A percentile compares a stretch with the other conserved stretches of the same genome.
These are phyloP conservation scores for Sebastes matsubarae DNA, from an alignment of 2,797 vertebrate genomes.

Conservation along the genomic window DNA sequence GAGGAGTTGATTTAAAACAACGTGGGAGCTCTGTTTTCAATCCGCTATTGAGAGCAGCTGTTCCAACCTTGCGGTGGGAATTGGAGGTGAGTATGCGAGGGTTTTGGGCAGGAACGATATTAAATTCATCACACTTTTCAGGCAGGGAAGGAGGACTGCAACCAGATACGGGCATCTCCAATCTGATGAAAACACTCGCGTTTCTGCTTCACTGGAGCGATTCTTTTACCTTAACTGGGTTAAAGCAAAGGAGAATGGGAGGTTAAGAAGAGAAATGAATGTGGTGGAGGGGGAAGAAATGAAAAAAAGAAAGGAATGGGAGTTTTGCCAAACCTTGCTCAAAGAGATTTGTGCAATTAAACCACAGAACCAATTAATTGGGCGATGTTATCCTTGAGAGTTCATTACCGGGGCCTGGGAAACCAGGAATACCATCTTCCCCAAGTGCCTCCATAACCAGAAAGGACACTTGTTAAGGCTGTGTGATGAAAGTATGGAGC, in stretches of 20 bases:
- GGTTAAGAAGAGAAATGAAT: slow-evolving; percentile 46
- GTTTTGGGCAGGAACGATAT: slow-evolving; percentile 57
- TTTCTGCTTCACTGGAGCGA: slow-evolving; percentile 69
- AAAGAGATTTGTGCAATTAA: slow-evolving; percentile 73
- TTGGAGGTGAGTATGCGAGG: slow-evolving; percentile 28
- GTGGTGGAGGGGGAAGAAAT: slow-evolving; percentile 21
- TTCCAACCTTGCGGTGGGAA: slow-evolving; percentile 57
- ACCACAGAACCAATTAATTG: slow-evolving; percentile 71
- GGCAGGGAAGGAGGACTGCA: slow-evolving; percentile 43
- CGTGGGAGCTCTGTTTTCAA: slow-evolving; percentile 61
- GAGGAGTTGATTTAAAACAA: slow-evolving; percentile 52
- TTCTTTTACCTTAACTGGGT: slow-evolving; percentile 61
- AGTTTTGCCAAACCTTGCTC: slow-evolving; percentile 67
- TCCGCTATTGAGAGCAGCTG: slow-evolving; percentile 57
- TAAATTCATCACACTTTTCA: slow-evolving; percentile 67
- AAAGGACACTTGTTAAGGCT: slow-evolving; percentile 39
- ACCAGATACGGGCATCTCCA: slow-evolving; percentile 60
- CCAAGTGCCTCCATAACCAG: slow-evolving; percentile 50
- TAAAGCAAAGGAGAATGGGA: slow-evolving; percentile 56
- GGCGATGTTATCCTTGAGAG: slow-evolving; percentile 66
- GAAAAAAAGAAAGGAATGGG: slow-evolving; percentile 20
- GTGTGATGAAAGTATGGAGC: slow-evolving; percentile 48
- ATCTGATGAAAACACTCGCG: slow-evolving; percentile 54
- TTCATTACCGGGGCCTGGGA: slow-evolving; percentile 76
- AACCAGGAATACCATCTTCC: slow-evolving; percentile 55